phyloP scores from a whole-genome alignment of 2,113 vertebrate genomes.

The Serilophus lunatus region DNA sequence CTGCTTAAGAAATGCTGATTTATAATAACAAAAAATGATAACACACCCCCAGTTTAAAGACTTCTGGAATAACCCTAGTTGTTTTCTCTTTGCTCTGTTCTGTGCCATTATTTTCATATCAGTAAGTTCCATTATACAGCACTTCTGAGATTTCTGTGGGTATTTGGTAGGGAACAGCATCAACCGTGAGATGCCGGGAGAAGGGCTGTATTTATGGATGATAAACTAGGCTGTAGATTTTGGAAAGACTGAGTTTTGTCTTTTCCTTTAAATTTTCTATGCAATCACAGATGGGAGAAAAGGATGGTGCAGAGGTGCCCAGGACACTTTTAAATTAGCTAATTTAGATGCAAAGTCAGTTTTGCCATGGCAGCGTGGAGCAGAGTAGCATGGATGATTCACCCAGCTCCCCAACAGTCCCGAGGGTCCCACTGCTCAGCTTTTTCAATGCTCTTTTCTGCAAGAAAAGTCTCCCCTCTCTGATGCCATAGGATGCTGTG shows the following conservation, averaged over 20 bases:
- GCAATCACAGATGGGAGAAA: background rate
- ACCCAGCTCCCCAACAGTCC: background rate
- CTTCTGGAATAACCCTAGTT: background rate
- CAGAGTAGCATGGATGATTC: background rate
- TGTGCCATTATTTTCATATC: background rate
- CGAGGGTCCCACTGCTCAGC: background rate
- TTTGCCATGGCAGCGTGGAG: background rate
- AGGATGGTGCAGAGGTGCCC: background rate
- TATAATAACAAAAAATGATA: background rate
- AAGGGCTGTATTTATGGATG: background rate
- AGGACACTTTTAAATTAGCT: constrained; percentile 2
- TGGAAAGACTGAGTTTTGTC: background rate
- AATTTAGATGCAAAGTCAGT: background rate
- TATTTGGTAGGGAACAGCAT: background rate
- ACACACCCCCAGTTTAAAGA: background rate
- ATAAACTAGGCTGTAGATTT: background rate
- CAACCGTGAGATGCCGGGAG: background rate
- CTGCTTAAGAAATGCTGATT: background rate
- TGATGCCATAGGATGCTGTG: background rate
- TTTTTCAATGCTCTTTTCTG: background rate
- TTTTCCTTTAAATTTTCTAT: background rate
- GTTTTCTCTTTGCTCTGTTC: background rate
- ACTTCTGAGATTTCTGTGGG: background rate
- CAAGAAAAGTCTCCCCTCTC: background rate
- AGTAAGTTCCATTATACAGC: background rate